phyloP scores from a whole-genome alignment of 35 echinoderm and acorn worm species.

The Diadema setosum region DNA sequence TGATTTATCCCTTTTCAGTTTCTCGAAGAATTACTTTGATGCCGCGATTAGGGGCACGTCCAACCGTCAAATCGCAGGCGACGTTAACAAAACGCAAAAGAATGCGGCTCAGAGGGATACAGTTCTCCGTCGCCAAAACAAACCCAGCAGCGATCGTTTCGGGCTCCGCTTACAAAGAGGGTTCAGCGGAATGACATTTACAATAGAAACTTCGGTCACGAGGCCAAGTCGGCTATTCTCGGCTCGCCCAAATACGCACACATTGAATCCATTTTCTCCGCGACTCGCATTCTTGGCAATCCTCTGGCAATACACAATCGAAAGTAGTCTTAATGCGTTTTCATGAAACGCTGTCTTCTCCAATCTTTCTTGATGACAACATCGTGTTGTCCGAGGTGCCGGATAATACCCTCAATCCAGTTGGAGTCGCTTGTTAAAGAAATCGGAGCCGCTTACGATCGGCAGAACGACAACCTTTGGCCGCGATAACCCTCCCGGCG shows the following conservation, averaged over 20 bases:
- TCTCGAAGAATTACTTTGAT: slow-evolving; percentile 17
- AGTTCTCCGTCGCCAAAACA: slow-evolving; percentile 11
- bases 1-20: slow-evolving; percentile 9
- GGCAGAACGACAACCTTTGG: slow-evolving; percentile 1
- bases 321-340: slow-evolving; percentile 21
- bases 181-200: slow-evolving; percentile 13
- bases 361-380: slow-evolving; percentile 15
- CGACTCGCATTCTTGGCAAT: slow-evolving; percentile 2
- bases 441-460: slow-evolving; percentile 2
- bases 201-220: slow-evolving; percentile 14
- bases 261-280: slow-evolving; percentile 1
- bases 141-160: not conserved
- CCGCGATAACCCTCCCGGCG: slow-evolving; percentile 15
- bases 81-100: not conserved
- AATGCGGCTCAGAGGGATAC: not conserved
- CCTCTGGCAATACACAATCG: slow-evolving; percentile 4
- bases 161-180: not conserved
- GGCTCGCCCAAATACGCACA: slow-evolving; percentile 12
- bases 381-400: slow-evolving; percentile 22
- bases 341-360: slow-evolving; percentile 7
- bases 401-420: slow-evolving; percentile 13
- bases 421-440: slow-evolving; percentile 17
- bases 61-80: not conserved
- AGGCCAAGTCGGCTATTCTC: slow-evolving; percentile 16
- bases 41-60: not conserved